phyloP scores from a whole-genome alignment of 2,888 invertebrate genomes.

The Leptothorax acervorum region DNA sequence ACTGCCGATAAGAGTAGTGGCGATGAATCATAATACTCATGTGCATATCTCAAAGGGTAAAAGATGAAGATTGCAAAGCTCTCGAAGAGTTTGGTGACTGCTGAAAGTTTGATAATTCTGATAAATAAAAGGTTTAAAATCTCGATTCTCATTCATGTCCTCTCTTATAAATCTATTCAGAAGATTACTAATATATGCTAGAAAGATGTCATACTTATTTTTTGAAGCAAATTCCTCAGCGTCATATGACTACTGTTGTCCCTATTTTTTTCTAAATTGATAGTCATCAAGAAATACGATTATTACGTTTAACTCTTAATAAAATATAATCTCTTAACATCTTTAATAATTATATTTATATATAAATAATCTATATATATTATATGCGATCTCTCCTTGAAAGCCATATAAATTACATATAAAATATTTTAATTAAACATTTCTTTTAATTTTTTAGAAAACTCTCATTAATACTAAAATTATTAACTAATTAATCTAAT shows the following conservation, averaged over 20 bases:
- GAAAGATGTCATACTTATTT: conserved; percentile 55
- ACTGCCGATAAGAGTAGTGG: not conserved
- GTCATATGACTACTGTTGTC: conserved; percentile 9
- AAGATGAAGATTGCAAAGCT: not conserved
- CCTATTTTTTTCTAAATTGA: not conserved
- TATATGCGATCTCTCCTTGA: not conserved
- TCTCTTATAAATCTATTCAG: conserved; percentile 61
- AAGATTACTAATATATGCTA: conserved; percentile 56
- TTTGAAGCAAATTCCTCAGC: conserved; percentile 56
- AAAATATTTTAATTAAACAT: not conserved
- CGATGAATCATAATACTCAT: not conserved
- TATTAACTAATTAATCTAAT: conserved; percentile 1
- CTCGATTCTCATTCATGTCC: conserved; percentile 81
- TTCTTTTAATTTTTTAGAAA: not conserved
- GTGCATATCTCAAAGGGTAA: not conserved
- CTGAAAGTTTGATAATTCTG: conserved; percentile 81
- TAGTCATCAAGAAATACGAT: not conserved
- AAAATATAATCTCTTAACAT: not conserved
- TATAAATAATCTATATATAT: not conserved
- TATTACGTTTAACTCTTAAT: not conserved
- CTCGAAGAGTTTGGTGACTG: conserved; percentile 68
- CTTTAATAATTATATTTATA: conserved; percentile 3
- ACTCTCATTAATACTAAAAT: not conserved
- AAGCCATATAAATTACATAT: not conserved
- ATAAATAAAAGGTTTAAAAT: conserved; percentile 81